Conservation (phyloP, 2,113 vertebrate genomes). For the Garra rufa region DNA sequence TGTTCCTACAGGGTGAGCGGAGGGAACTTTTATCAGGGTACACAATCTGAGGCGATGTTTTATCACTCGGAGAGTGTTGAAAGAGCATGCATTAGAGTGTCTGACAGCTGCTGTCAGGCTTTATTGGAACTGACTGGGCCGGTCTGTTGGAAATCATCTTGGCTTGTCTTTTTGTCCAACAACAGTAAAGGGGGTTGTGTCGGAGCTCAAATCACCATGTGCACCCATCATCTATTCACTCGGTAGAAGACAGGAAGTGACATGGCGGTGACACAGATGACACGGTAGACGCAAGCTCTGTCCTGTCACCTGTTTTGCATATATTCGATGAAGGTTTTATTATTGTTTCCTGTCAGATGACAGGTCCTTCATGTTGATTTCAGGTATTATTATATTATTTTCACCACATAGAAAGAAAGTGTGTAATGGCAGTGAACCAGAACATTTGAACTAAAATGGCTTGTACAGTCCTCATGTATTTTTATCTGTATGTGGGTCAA, state of each 20-base stretch:
- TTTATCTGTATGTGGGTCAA: not conserved
- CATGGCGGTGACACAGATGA: conserved; percentile 5
- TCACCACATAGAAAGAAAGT: not conserved
- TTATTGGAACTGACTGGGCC: conserved; percentile 61
- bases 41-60: conserved; percentile 65
- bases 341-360: conserved; percentile 26
- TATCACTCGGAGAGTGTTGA: conserved; percentile 64
- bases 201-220: conserved; percentile 39
- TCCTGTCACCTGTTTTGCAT: conserved; percentile 41
- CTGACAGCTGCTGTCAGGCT: conserved; percentile 60
- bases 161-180: conserved; percentile 52
- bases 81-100: conserved; percentile 66
- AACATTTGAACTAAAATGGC: not conserved
- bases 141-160: conserved; percentile 56
- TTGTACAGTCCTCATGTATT: not conserved
- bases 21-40: conserved; percentile 70
- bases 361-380: conserved; percentile 15
- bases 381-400: not conserved
- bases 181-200: conserved; percentile 41
- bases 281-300: not conserved
- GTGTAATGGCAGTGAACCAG: not conserved
- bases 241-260: conserved; percentile 33
- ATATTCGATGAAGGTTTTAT: conserved; percentile 19
- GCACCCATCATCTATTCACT: conserved; percentile 16
- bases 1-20: conserved; percentile 67